phyloP scores from a whole-genome alignment of 2,888 invertebrate species.

The Macropis europaea region DNA sequence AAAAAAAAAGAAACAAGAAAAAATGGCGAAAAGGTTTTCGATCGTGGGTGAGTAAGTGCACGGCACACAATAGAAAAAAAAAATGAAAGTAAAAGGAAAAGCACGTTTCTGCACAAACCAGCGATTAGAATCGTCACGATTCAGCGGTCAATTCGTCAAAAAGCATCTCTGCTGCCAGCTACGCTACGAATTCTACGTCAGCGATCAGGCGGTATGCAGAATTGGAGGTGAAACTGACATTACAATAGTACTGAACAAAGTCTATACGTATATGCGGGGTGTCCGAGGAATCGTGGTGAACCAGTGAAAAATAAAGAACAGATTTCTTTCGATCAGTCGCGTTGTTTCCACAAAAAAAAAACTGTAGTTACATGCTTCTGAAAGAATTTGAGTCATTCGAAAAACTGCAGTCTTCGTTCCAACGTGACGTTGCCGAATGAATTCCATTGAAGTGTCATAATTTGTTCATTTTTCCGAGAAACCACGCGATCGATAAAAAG shows the following conservation, averaged over 20 bases:
- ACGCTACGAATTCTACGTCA: constrained; percentile 61
- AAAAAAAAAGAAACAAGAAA: background rate
- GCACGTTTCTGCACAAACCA: constrained; percentile 41
- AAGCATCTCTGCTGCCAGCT: constrained; percentile 59
- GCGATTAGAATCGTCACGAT: constrained; percentile 47
- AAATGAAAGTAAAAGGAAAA: constrained; percentile 24
- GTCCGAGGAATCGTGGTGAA: no score
- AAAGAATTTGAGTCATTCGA: no score
- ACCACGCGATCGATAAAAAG: no score
- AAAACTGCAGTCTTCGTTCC: no score
- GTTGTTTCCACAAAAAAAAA: no score
- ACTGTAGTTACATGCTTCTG: no score
- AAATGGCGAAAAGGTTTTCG: background rate
- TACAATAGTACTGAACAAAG: constrained; percentile 25
- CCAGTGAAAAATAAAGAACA: constrained; percentile 37
- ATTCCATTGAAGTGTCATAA: no score
- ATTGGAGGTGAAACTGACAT: constrained; percentile 40
- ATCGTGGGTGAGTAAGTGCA: constrained; percentile 5
- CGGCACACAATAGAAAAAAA: constrained; percentile 11
- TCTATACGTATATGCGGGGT: no score
- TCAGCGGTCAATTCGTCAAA: constrained; percentile 46
- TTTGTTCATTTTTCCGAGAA: no score
- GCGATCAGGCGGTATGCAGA: constrained; percentile 75
- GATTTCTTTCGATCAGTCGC: no score
- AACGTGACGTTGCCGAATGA: no score